Percentiles rank a stretch among this genome's conserved stretches.
Conservation (phyloP, 2,888 invertebrate genomes). For the Chrysolina haemoptera region DNA sequence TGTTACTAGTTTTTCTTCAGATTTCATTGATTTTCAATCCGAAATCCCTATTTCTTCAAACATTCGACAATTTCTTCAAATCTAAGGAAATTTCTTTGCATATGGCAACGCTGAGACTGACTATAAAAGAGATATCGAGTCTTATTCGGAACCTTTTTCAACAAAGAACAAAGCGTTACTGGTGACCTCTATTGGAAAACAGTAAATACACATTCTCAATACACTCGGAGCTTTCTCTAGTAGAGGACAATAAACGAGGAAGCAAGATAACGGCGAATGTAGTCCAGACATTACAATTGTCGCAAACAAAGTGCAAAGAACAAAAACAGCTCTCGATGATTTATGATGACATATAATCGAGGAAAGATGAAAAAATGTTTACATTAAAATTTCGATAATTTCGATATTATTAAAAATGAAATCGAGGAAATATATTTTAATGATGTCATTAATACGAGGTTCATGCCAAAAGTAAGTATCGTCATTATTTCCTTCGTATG, state of each 20-base stretch:
- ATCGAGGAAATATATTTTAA: not conserved
- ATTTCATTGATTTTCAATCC: no score
- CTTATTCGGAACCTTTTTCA: not conserved
- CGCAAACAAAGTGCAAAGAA: conserved; percentile 7
- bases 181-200: conserved; percentile 6
- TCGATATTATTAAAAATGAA: not conserved
- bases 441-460: not conserved
- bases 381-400: not conserved
- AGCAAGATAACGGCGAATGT: conserved; percentile 19
- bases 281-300: conserved; percentile 14
- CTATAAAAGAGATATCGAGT: no score
- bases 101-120: no score
- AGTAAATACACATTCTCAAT: not conserved
- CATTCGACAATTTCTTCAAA: no score
- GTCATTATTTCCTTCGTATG: not conserved
- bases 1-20: no score
- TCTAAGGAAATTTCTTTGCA: no score
- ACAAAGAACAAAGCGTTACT: not conserved
- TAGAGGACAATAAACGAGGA: conserved; percentile 23
- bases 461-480: not conserved
- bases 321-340: conserved; percentile 12
- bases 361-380: conserved; percentile 15
- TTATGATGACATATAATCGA: conserved; percentile 4
- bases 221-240: conserved; percentile 9
- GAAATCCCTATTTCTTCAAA: no score